phyloP scores from a whole-genome alignment of 2,797 vertebrate species.

The Salmo trutta region DNA sequence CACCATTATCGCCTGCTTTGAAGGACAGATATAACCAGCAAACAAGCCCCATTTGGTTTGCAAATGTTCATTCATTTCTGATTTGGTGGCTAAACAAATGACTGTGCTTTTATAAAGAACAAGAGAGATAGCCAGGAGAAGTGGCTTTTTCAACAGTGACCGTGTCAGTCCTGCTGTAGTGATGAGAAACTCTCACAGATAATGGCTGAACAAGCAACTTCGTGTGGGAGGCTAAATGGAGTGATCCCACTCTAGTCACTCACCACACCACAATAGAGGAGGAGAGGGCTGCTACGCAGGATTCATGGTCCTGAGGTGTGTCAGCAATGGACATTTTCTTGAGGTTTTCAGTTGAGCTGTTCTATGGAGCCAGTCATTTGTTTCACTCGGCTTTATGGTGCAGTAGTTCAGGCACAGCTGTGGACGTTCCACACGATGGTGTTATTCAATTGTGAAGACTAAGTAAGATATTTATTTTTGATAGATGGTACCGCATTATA shows the following conservation, averaged over 20 bases:
- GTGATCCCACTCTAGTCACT: slow-evolving; percentile 70
- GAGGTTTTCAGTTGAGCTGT: slow-evolving; percentile 61
- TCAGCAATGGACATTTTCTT: slow-evolving; percentile 69
- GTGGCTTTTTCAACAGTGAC: slow-evolving; percentile 70
- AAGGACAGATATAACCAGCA: slow-evolving; percentile 67
- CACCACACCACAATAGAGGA: slow-evolving; percentile 56
- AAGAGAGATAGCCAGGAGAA: slow-evolving; percentile 48
- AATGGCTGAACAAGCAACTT: slow-evolving; percentile 77
- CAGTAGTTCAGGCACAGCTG: no score
- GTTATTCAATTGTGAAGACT: no score
- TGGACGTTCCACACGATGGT: no score
- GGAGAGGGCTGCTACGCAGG: slow-evolving; percentile 28
- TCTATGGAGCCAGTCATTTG: slow-evolving; percentile 54
- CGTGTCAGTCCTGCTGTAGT: slow-evolving; percentile 68
- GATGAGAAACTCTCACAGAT: slow-evolving; percentile 71
- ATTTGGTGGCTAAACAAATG: slow-evolving; percentile 78
- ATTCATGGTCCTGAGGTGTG: slow-evolving; percentile 67
- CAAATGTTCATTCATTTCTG: slow-evolving; percentile 75
- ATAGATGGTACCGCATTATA: slow-evolving; percentile 35
- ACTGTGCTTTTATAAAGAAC: slow-evolving; percentile 28
- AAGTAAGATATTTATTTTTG: no score
- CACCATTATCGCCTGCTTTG: slow-evolving; percentile 75
- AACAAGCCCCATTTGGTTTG: slow-evolving; percentile 76
- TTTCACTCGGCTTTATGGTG: slow-evolving; percentile 37
- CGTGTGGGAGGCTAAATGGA: slow-evolving; percentile 72